A percentile compares a stretch with the other conserved stretches of the same genome.
phyloP scores from a whole-genome alignment of 2,797 vertebrate species.

The Scyliorhinus canicula region DNA sequence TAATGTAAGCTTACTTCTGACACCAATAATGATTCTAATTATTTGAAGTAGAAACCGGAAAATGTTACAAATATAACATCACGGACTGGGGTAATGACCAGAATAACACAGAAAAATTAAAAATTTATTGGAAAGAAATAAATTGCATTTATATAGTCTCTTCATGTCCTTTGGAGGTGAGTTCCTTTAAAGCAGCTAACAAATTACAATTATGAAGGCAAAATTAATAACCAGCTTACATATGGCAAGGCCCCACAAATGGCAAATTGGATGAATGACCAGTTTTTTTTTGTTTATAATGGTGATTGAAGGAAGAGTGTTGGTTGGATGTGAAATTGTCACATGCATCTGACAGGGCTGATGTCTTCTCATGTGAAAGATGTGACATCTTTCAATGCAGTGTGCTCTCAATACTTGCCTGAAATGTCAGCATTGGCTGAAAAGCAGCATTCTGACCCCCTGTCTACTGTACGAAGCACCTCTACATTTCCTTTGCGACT shows the following conservation, averaged over 20 bases:
- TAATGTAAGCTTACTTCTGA: too few species aligned
- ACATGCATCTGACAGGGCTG: not conserved
- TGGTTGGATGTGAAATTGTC: not conserved
- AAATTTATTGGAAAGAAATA: not conserved
- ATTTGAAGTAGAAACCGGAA: too few species aligned
- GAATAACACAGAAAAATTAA: not conserved
- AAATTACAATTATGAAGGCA: not conserved
- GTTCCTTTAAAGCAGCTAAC: not conserved
- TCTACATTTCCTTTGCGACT: not conserved
- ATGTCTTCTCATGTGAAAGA: not conserved
- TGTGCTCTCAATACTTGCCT: not conserved
- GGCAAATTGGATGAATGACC: too few species aligned
- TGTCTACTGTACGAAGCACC: not conserved
- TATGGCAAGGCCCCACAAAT: too few species aligned
- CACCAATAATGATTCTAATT: too few species aligned
- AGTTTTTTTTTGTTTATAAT: too few species aligned
- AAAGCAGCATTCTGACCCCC: not conserved
- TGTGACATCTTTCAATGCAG: not conserved
- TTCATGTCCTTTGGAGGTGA: not conserved
- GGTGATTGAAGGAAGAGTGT: too few species aligned
- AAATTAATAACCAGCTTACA: too few species aligned
- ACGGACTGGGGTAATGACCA: not conserved
- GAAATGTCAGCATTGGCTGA: not conserved
- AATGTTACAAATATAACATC: too few species aligned
- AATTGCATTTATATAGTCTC: not conserved